Conservation (phyloP, 2,888 invertebrate species). For the Leucophenga maculata region DNA sequence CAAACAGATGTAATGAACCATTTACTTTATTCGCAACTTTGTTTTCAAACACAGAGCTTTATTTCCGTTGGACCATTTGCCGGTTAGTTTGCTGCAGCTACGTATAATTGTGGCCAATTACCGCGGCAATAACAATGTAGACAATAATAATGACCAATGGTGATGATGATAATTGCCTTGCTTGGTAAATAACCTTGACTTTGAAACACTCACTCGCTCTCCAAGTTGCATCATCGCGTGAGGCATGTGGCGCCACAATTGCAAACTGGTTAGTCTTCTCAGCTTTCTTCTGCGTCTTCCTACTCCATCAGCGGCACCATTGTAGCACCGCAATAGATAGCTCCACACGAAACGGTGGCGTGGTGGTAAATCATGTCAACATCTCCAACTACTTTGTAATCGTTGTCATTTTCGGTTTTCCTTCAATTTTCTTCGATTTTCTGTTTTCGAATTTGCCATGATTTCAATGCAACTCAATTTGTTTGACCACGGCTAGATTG, state of each 20-base stretch:
- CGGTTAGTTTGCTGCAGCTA: neutral
- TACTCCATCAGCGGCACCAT: no score
- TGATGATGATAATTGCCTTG: constrained; percentile 5
- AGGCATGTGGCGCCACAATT: neutral
- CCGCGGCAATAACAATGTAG: constrained; percentile 46
- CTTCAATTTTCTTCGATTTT: no score
- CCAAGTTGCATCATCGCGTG: constrained; percentile 40
- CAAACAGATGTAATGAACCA: no score
- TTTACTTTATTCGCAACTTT: no score
- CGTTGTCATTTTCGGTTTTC: no score
- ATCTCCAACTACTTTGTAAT: no score
- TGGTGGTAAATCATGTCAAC: no score
- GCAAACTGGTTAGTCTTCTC: neutral
- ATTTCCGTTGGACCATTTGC: neutral
- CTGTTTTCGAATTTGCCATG: no score
- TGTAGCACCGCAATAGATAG: no score
- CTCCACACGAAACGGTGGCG: no score
- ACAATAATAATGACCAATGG: constrained; percentile 53
- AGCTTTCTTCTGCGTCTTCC: neutral
- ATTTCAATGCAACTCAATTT: constrained; percentile 17
- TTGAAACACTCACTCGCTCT: constrained; percentile 47
- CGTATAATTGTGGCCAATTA: neutral
- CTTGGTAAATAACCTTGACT: constrained; percentile 58
- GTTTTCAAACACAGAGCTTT: no score
- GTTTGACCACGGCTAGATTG: constrained; percentile 7